Evolutionary conservation across 1,140 invertebrate species (phyloP), one percentile per base, ranked within the genome.

Genomic region (Diorhabda sublineata): DNA sequence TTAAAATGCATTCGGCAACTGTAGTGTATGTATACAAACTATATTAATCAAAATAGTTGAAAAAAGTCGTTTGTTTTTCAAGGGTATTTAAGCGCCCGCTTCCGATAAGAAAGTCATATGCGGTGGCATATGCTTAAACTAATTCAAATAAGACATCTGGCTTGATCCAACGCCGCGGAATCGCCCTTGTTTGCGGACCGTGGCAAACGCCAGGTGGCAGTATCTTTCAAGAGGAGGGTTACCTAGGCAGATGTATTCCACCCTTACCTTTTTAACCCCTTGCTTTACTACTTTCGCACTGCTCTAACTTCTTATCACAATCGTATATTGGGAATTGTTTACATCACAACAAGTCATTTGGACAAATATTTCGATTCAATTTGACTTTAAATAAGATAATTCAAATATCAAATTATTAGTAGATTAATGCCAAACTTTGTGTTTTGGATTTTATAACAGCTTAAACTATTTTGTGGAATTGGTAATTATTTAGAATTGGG

Each of bases 171-270:
- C 47, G 47, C 47, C 6, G 47, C 47, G 47, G 70, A 69, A 74
- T 73, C 69, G 76, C 76, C 76, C 75, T 76, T 78, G 77, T 78
- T 78, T 78, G 75, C 76, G 63, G 74, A 78, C 76, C 77, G 75
- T 78, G 77, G 77, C 71, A 74, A 75, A 71, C 71, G 71, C 77
- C 77, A 79, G 77, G 77, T 79, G 77, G 77, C 75, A 74, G n/a
- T 71, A 75, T 79, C 77, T 79, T 78, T 78, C 64, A 73, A 74
- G 72, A 72, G 76, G 70, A 71, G 74, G 73, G 71, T 73, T 71
- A 73, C 74, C 72, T 69, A 67, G 73, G 77, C 76, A 77, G 76
- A 78, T 78, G 76, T 76, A 71, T 73, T 71, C 47, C 47, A 67
- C 72, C 69, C 66, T 71, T 70, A 57, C 64, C 57, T 47, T 65